phyloP scores from a whole-genome alignment of 2,797 vertebrate species.

The Argya squamiceps region DNA sequence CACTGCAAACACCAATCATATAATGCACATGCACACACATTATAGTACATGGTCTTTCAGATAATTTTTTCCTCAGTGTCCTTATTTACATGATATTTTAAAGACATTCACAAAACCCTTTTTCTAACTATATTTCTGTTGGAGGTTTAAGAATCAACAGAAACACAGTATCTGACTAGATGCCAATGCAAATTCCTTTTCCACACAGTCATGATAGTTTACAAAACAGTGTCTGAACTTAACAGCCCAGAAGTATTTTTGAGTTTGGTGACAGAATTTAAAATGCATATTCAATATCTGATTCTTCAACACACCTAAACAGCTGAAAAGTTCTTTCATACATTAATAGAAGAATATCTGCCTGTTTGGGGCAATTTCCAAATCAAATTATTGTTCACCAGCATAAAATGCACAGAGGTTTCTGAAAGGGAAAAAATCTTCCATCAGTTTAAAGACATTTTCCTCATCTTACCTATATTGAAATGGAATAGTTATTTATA shows the following conservation, averaged over 20 bases:
- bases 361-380: not conserved
- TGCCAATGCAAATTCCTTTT: not conserved
- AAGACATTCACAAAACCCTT: not conserved
- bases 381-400: not conserved
- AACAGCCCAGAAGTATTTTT: not conserved
- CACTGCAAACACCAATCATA: not conserved
- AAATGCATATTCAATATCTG: not conserved
- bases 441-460: not conserved
- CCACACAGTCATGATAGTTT: not conserved
- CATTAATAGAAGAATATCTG: not conserved
- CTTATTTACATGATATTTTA: not conserved
- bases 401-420: not conserved
- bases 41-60: not conserved
- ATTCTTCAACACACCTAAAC: not conserved
- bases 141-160: not conserved
- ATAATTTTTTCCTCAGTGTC: not conserved
- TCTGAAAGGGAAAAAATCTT: not conserved
- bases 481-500: not conserved
- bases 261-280: not conserved
- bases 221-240: not conserved
- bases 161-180: not conserved
- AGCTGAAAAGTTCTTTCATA: not conserved
- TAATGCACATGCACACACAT: fast-evolving
- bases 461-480: not conserved
- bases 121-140: not conserved